Conservation (phyloP, 2,888 invertebrate genomes). For the Argynnis bischoffii region DNA sequence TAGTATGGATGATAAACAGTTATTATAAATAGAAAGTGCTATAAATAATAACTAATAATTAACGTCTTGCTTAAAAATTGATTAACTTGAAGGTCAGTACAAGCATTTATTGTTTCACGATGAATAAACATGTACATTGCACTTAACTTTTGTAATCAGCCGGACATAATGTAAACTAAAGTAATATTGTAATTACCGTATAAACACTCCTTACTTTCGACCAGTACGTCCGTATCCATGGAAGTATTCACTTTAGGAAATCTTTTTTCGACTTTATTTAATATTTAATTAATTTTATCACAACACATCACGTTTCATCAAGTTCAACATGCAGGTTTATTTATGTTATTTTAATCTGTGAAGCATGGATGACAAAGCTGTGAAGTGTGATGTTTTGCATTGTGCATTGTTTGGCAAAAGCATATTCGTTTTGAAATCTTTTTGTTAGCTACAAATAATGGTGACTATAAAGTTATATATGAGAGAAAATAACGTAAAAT, state of each 20-base stretch:
- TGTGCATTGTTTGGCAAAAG: constrained; percentile 1
- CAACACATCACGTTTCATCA: constrained; percentile 29
- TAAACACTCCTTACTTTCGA: constrained; percentile 65
- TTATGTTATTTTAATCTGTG: constrained; percentile 31
- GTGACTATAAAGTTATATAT: not conserved
- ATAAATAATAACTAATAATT: constrained; percentile 46
- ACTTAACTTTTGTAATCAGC: constrained; percentile 55
- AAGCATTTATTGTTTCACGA: constrained; percentile 43
- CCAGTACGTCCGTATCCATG: constrained; percentile 78
- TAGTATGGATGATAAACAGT: not conserved
- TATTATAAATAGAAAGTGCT: constrained; percentile 48
- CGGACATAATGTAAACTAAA: constrained; percentile 43
- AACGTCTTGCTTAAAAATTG: constrained; percentile 40
- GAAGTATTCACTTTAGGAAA: constrained; percentile 30
- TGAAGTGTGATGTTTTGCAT: constrained; percentile 9
- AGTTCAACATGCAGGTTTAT: constrained; percentile 32
- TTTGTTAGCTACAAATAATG: not conserved
- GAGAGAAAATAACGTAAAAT: not conserved
- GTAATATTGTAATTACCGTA: constrained; percentile 59
- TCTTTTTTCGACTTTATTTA: constrained; percentile 7
- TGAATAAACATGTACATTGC: constrained; percentile 39
- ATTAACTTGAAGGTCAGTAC: constrained; percentile 51
- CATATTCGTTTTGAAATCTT: constrained; percentile 4
- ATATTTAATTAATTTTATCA: constrained; percentile 19
- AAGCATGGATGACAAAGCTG: too few relatives aligned